phyloP scores from a whole-genome alignment of 2,797 vertebrate species.

The Cynodonichthys magdalenae region DNA sequence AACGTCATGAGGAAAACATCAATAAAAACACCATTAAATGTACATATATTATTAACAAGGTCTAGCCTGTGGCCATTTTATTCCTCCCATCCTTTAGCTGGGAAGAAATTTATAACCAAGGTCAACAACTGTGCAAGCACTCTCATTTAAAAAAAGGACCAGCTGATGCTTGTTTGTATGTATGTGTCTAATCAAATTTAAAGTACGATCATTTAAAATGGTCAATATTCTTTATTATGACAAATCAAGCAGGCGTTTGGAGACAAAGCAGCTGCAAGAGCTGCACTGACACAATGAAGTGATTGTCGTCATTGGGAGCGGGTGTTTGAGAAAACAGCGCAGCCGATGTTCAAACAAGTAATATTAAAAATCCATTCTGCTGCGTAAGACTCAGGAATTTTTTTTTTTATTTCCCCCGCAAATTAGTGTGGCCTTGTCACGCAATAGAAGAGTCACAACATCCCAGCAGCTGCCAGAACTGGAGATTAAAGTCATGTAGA shows the following conservation, averaged over 20 bases:
- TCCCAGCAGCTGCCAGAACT: conserved; percentile 52
- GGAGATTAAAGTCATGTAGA: conserved; percentile 55
- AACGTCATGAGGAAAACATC: conserved; percentile 18
- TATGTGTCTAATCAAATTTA: conserved; percentile 7
- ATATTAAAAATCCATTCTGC: conserved; percentile 61
- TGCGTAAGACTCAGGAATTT: conserved; percentile 44
- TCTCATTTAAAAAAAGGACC: conserved; percentile 12
- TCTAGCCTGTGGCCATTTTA: conserved; percentile 21
- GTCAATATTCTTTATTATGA: conserved; percentile 17
- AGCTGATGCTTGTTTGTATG: conserved; percentile 14
- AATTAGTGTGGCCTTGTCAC: conserved; percentile 52
- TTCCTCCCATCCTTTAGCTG: conserved; percentile 33
- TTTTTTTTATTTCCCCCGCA: conserved; percentile 2
- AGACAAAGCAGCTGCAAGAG: conserved; percentile 13
- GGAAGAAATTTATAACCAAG: conserved; percentile 29
- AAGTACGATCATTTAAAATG: conserved; percentile 5
- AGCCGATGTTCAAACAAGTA: conserved; percentile 56
- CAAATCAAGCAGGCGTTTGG: conserved; percentile 3
- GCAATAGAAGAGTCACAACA: conserved; percentile 54
- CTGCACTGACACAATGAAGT: neutral
- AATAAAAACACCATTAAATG: conserved; percentile 45
- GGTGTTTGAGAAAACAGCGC: conserved; percentile 48
- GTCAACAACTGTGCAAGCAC: conserved; percentile 35
- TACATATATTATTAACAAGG: conserved; percentile 69
- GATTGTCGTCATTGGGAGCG: conserved; percentile 35